Conservation (phyloP, 1,140 invertebrate genomes). For the Drosophila arawakana region DNA sequence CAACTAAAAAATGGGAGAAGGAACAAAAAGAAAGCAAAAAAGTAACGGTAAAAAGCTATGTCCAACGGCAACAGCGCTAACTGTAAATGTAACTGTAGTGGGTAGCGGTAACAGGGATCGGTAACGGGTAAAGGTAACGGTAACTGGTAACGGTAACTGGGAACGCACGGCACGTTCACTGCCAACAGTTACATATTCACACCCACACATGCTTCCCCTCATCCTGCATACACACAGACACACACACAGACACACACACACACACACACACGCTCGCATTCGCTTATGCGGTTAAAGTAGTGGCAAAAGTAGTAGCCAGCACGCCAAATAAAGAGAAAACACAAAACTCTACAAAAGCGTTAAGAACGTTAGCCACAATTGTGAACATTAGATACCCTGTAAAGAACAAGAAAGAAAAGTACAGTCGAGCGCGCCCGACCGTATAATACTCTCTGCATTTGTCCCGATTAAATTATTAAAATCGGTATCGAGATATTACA, state of each 20-base stretch:
- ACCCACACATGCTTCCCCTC: slow-evolving; percentile 9
- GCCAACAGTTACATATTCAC: slow-evolving; percentile 32
- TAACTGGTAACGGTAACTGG: slow-evolving; percentile 18
- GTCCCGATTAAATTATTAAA: too few species aligned
- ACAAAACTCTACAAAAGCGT: slow-evolving; percentile 21
- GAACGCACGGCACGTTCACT: slow-evolving; percentile 52
- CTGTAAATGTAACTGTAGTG: slow-evolving; percentile 13
- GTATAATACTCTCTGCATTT: too few species aligned
- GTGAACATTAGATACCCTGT: slow-evolving; percentile 18
- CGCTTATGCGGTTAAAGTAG: slow-evolving; percentile 74
- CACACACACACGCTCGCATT: slow-evolving; percentile 24
- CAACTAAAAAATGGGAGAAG: slow-evolving; percentile 16
- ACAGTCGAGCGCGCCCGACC: too few species aligned
- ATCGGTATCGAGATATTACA: too few species aligned
- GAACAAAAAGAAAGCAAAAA: neutral
- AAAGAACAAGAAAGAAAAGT: too few species aligned
- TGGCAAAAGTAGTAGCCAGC: slow-evolving; percentile 74
- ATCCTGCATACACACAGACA: neutral
- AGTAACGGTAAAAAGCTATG: slow-evolving; percentile 4
- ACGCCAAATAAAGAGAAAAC: slow-evolving; percentile 31
- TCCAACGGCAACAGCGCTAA: slow-evolving; percentile 31
- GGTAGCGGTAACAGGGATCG: slow-evolving; percentile 33
- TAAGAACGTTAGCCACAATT: neutral
- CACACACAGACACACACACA: slow-evolving; percentile 7
- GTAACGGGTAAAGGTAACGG: too few species aligned